Conservation (phyloP, 2,888 invertebrate genomes). For the Lasioglossum calceatum region DNA sequence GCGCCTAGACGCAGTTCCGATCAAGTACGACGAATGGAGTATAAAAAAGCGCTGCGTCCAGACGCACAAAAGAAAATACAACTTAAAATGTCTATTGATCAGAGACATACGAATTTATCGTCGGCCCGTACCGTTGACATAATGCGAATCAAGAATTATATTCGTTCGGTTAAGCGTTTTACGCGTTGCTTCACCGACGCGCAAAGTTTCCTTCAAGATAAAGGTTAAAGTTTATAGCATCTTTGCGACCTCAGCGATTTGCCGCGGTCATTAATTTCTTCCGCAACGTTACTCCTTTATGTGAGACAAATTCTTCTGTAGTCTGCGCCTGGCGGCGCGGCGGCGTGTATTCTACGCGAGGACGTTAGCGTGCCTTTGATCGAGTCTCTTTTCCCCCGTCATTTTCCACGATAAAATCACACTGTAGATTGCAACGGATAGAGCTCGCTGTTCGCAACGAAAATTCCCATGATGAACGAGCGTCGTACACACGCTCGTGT, state of each 20-base stretch:
- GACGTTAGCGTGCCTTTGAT: slow-evolving; percentile 41
- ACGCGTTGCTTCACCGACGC: slow-evolving; percentile 47
- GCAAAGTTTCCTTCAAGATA: slow-evolving; percentile 50
- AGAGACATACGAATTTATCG: not conserved
- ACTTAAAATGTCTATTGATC: too few species aligned
- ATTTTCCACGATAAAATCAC: slow-evolving; percentile 38
- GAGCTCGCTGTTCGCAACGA: slow-evolving; percentile 14
- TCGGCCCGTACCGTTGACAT: slow-evolving; percentile 33
- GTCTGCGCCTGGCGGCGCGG: slow-evolving; percentile 12
- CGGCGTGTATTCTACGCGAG: slow-evolving; percentile 27
- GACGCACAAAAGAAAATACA: too few species aligned
- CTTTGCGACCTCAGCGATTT: slow-evolving; percentile 57
- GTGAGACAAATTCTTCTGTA: slow-evolving; percentile 52
- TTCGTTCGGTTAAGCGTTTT: slow-evolving; percentile 51
- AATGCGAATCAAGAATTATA: slow-evolving; percentile 54
- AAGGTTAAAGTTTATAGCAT: slow-evolving; percentile 61
- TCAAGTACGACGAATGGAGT: too few species aligned
- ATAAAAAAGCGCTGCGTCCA: too few species aligned
- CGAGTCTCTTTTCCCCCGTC: slow-evolving; percentile 25
- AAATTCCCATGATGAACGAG: slow-evolving; percentile 16
- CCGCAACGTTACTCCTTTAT: slow-evolving; percentile 57
- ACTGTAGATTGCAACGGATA: slow-evolving; percentile 25
- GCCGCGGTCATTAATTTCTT: slow-evolving; percentile 64
- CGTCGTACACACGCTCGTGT: not conserved
- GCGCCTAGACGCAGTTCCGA: too few species aligned